Evolutionary conservation across 2,797 vertebrate genomes (phyloP).

Genomic region (Pagetopsis macropterus): DNA sequence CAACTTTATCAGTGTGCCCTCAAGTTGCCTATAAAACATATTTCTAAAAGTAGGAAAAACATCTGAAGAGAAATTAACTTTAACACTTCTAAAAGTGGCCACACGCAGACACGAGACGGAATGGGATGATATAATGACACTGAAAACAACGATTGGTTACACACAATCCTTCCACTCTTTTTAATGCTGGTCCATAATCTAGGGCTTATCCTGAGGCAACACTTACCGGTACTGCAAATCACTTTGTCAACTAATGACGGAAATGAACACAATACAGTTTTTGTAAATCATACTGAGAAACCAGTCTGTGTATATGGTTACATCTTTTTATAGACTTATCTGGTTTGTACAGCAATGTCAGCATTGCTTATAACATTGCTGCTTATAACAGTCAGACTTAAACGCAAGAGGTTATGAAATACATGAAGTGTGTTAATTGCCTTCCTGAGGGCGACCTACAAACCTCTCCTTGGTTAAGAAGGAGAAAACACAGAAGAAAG

Average conservation of each 20-base stretch:
- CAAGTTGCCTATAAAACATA: no score
- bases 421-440: slow-evolving; percentile 43
- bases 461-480: slow-evolving; percentile 24
- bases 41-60: not conserved
- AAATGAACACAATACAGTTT: not conserved
- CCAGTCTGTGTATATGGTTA: not conserved
- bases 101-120: not conserved
- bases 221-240: no score
- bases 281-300: not conserved
- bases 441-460: slow-evolving; percentile 21
- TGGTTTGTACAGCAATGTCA: not conserved
- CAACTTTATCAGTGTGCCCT: slow-evolving; percentile 33
- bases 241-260: not conserved
- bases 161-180: not conserved
- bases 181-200: not conserved
- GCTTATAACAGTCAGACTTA: not conserved
- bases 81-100: not conserved
- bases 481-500: slow-evolving; percentile 26
- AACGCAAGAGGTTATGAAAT: slow-evolving; percentile 31
- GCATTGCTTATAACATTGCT: not conserved
- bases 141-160: not conserved
- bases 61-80: not conserved
- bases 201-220: not conserved
- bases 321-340: not conserved
- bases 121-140: not conserved